Evolutionary conservation across 2,113 vertebrate genomes (phyloP).

Genomic region (Otolemur garnettii): DNA sequence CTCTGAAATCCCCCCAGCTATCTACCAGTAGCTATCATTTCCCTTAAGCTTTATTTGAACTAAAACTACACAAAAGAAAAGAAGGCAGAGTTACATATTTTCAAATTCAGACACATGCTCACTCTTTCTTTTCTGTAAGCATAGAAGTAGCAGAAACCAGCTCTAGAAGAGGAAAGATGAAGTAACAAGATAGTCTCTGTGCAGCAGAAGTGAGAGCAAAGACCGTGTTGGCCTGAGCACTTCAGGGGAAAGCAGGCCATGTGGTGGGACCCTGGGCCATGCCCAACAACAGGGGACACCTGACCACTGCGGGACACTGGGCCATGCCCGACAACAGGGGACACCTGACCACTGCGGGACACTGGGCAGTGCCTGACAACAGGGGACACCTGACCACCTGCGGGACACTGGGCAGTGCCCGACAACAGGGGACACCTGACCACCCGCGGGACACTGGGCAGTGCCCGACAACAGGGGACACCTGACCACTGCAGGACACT

Average conservation of each 20-base stretch:
- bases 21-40: neutral
- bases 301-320: too few species aligned
- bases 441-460: too few species aligned
- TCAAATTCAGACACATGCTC: neutral
- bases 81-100: neutral
- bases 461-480: too few species aligned
- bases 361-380: too few species aligned
- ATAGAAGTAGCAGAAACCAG: neutral
- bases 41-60: constrained; percentile 26
- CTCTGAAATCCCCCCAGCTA: neutral
- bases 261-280: neutral
- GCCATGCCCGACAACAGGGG: too few species aligned
- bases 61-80: neutral
- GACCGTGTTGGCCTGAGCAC: neutral
- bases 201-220: neutral
- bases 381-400: too few species aligned
- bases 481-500: too few species aligned
- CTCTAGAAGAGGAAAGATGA: neutral
- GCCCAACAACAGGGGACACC: neutral
- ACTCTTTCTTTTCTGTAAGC: neutral
- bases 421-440: too few species aligned
- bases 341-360: too few species aligned
- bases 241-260: neutral
- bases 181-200: neutral
- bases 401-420: too few species aligned